Evolutionary conservation across 2,113 vertebrate genomes (phyloP).

Genomic region (Gorsachius goisagi): DNA sequence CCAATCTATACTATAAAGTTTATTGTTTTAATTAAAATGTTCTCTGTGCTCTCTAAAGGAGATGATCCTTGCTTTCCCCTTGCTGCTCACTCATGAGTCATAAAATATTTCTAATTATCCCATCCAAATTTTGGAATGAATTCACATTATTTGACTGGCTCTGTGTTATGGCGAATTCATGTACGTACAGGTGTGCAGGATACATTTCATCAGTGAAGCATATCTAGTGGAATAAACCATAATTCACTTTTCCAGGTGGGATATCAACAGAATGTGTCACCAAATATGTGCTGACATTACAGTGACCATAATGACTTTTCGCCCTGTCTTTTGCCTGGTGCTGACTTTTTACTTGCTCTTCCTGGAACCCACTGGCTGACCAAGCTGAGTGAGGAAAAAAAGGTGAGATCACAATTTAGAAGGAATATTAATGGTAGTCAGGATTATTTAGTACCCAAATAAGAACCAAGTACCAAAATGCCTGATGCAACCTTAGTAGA

Average conservation of each 20-base stretch:
- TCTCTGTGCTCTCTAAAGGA: background rate
- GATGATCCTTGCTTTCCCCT: background rate
- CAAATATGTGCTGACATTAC: background rate
- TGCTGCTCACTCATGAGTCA: background rate
- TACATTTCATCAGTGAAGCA: background rate
- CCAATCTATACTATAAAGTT: conserved; percentile 31
- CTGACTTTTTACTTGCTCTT: background rate
- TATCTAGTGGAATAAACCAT: background rate
- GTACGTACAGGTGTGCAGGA: background rate
- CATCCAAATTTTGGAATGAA: background rate
- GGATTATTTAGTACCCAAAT: background rate
- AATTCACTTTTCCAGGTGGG: background rate
- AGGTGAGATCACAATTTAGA: background rate
- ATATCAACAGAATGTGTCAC: background rate
- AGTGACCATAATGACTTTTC: background rate
- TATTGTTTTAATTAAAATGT: conserved; percentile 64
- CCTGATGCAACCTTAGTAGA: background rate
- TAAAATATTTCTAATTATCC: conserved; percentile 18
- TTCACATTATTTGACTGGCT: background rate
- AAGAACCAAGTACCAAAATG: background rate
- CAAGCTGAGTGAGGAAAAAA: background rate
- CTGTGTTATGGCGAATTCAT: background rate
- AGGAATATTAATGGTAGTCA: background rate
- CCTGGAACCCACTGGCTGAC: background rate
- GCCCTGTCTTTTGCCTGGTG: background rate